These are phyloP conservation scores for Meloidogyne floridensis DNA, from an alignment of 1,140 invertebrate genomes.

Conservation along the genomic window DNA sequence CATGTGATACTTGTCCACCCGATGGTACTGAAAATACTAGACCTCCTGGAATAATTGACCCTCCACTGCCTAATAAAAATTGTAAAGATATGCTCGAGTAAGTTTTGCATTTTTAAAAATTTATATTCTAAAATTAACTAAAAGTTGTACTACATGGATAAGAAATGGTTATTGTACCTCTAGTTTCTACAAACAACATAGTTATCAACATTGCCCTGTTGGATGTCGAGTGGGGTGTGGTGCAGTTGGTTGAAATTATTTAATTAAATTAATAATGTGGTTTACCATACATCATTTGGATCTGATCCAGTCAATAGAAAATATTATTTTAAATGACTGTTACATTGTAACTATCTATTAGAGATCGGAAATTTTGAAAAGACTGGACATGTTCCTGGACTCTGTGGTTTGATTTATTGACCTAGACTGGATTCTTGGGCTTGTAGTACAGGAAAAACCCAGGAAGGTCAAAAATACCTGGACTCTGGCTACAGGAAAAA, in stretches of 20 bases:
- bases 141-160: slow-evolving; percentile 12
- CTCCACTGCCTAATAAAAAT: slow-evolving; percentile 29
- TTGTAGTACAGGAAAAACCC: no score
- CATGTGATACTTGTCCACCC: slow-evolving; percentile 11
- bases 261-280: no score
- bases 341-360: no score
- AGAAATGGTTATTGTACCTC: slow-evolving; percentile 24
- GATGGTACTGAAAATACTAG: slow-evolving; percentile 16
- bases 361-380: no score
- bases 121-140: background rate
- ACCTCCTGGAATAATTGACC: slow-evolving; percentile 24
- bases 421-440: no score
- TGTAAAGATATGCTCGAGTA: slow-evolving; percentile 30
- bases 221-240: slow-evolving; percentile 21
- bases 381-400: no score
- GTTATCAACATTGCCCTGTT: slow-evolving; percentile 20
- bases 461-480: no score
- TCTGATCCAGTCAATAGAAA: background rate
- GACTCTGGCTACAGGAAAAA: no score
- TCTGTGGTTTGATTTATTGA: no score
- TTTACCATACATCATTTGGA: no score
- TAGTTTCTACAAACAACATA: background rate
- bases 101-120: background rate
- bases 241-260: background rate
- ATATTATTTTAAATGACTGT: background rate